These are phyloP conservation scores for Brachypterus glaber DNA, from an alignment of 2,888 invertebrate species.

Conservation along the genomic window DNA sequence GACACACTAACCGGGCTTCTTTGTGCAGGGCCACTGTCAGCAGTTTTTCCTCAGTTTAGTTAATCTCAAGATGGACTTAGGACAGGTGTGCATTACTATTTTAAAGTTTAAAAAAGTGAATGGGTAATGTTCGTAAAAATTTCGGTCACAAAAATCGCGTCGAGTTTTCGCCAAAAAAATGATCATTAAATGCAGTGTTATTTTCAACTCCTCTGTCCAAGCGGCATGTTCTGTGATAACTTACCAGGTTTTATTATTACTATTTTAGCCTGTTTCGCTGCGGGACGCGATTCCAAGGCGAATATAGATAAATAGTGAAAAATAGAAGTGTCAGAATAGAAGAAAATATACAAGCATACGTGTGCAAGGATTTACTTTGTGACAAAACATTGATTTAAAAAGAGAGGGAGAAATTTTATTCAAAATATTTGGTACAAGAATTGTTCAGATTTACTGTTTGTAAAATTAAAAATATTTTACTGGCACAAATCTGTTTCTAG, in stretches of 20 bases:
- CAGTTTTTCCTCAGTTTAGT: too few species aligned
- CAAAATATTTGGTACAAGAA: background rate
- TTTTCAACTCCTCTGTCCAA: slow-evolving; percentile 37
- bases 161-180: slow-evolving; percentile 18
- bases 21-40: too few species aligned
- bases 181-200: slow-evolving; percentile 29
- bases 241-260: slow-evolving; percentile 44
- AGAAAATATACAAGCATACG: slow-evolving; percentile 42
- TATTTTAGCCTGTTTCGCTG: slow-evolving; percentile 45
- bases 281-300: slow-evolving; percentile 43
- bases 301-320: slow-evolving; percentile 45
- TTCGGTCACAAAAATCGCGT: too few species aligned
- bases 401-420: background rate
- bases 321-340: slow-evolving; percentile 46
- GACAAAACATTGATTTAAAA: background rate
- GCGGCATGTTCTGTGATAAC: slow-evolving; percentile 43
- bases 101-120: too few species aligned
- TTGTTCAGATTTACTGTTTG: too few species aligned
- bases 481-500: slow-evolving; percentile 29
- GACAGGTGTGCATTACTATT: too few species aligned
- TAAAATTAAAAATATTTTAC: slow-evolving; percentile 23
- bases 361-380: slow-evolving; percentile 33
- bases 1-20: too few species aligned
- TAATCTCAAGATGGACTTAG: too few species aligned
- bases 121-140: too few species aligned